Base-by-base conservation (phyloP, 2,797 vertebrate species). In the Pseudomugil gertrudae region DNA sequence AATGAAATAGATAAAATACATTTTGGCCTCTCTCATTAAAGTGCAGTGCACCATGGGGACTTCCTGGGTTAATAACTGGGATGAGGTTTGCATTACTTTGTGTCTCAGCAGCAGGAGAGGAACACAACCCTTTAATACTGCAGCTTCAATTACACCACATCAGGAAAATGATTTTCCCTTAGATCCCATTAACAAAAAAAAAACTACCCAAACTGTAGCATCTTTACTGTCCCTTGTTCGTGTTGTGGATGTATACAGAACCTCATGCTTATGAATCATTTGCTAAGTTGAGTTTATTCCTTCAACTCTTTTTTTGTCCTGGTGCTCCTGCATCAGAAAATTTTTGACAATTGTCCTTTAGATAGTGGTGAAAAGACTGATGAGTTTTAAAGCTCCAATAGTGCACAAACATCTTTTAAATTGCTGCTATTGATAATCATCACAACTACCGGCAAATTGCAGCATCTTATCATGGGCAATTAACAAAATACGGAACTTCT, bases 51-150 rank as follows among this genome's bases (percentile, higher is more conserved):
- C 87, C 78, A 43, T 87, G 83, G 81, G 89, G 88, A 87, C 89
- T 91, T 92, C 90, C 91, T 90, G 86, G 77, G 72, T 83, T 92
- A 91, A 92, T 90, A 90, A 91, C 88, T 90, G 80, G 88, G 90
- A 89, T 88, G 83, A 86, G 81, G 81, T 87, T 89, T 83, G 81
- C 84, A 84, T 87, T 78, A 90, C 84, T 92, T 87, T 91, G 87
- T 90, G 86, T 90, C 86, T 89, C 87, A 85, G 84, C 89, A 89
- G 86, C 84, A 84, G 85, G 82, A 90, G 81, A 92, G 80, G 87
- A 90, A 86, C 80, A 76, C 89, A 90, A 78, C 83, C 91, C 93
- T 94, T 91, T 93, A 94, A 94, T 93, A 93, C 82, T 90, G 82
- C 80, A 72, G 81, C 87, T 91, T 91, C 86, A 92, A 93, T 93